A percentile compares a stretch with the other conserved stretches of the same genome.
These are phyloP conservation scores for Zygothrica quintamaculata DNA, from an alignment of 2,888 invertebrate species.

Conservation along the genomic window DNA sequence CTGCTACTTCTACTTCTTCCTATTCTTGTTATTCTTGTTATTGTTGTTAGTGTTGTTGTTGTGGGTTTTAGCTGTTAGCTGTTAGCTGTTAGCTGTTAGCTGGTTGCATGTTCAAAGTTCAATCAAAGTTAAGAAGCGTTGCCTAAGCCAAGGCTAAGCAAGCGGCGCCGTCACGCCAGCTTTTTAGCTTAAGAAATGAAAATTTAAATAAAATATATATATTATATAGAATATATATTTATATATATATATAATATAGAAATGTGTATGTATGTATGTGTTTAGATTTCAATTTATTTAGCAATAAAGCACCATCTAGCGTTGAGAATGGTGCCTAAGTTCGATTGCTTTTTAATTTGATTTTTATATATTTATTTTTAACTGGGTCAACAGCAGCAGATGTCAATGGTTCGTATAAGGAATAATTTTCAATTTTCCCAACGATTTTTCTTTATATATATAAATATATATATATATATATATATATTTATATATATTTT, in stretches of 20 bases:
- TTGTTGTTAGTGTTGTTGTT: constrained; percentile 28
- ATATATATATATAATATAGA: background rate
- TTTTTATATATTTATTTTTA: too few relatives aligned
- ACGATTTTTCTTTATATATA: too few relatives aligned
- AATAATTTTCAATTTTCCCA: background rate
- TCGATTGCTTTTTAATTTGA: background rate
- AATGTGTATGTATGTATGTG: background rate
- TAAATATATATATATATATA: too few relatives aligned
- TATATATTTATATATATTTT: too few relatives aligned
- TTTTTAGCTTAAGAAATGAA: constrained; percentile 16
- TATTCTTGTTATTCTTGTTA: constrained; percentile 4
- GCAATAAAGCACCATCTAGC: background rate
- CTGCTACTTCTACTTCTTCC: constrained; percentile 27
- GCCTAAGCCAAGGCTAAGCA: constrained; percentile 74
- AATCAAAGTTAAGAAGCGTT: constrained; percentile 70
- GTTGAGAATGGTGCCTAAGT: too few relatives aligned
- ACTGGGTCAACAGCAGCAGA: too few relatives aligned
- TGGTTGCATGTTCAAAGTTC: constrained; percentile 74
- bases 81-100: constrained; percentile 24
- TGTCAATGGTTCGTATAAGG: too few relatives aligned
- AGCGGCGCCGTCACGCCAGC: constrained; percentile 71
- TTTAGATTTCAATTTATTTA: background rate
- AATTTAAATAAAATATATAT: constrained; percentile 24
- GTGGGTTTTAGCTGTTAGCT: too few relatives aligned
- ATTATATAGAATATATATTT: background rate